These are phyloP conservation scores for Bombus waltoni DNA, from an alignment of 1,140 invertebrate genomes.

Conservation along the genomic window DNA sequence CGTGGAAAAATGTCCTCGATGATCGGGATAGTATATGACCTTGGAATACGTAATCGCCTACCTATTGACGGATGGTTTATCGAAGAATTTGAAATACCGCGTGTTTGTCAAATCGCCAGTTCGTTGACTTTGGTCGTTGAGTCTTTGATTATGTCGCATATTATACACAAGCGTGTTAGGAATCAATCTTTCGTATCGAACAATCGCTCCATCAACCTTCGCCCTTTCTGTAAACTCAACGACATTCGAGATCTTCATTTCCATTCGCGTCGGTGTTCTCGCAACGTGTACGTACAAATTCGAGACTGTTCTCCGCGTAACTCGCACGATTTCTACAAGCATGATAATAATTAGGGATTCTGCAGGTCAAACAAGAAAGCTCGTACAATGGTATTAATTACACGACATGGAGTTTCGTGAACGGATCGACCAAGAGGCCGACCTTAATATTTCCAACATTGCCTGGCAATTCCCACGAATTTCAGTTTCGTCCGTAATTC, in stretches of 20 bases:
- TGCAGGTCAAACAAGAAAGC: background rate
- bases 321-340: background rate
- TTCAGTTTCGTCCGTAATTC: background rate
- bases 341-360: constrained; percentile 17
- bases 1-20: background rate
- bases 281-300: background rate
- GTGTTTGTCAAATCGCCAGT: no score
- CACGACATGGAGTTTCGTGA: background rate
- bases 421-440: background rate
- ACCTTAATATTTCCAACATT: background rate
- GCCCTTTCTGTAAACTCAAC: background rate
- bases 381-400: background rate
- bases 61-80: background rate
- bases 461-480: background rate
- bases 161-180: background rate
- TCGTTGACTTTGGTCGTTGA: background rate
- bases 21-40: background rate
- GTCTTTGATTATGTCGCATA: background rate
- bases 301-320: background rate
- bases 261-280: background rate
- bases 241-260: background rate
- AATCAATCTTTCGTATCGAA: background rate
- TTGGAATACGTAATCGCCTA: background rate
- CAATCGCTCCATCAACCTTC: background rate
- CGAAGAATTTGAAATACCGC: background rate